Base-by-base conservation (phyloP, 2,113 vertebrate genomes). In the Microcebus tavaratra region DNA sequence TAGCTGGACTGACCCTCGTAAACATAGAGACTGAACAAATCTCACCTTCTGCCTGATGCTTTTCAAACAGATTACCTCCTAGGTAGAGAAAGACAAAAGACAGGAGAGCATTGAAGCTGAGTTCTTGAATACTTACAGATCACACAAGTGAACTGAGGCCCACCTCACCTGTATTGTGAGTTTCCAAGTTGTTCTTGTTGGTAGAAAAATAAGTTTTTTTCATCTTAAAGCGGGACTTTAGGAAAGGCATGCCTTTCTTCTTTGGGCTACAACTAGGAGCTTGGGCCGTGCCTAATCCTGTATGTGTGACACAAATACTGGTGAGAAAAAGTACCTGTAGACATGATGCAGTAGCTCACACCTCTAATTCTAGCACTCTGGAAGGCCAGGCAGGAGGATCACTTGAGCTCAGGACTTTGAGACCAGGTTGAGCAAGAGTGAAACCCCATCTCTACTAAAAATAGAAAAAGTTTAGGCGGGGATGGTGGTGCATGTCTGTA, bases 201-300 rank as follows among this genome's bases (percentile, higher is more conserved):
- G 39, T 31, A 27, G 68, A 17, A 86, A 34, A 42, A 78, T 0
- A 3, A 61, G 23, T 34, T 45, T 8, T 67, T 67, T 6, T 15
- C 25, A 7, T 67, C 7, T 34, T 48, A 48, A 48, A 48, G 45
- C 10, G 11, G 45, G 45, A 48, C 45, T 48, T 48, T 48, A 48
- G 8, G 48, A 48, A 48, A 48, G 48, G 48, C 48, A 48, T 48
- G 48, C 48, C 48, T 48, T 48, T 48, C 48, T 48, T 48, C 48
- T 0, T 27, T 36, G 23, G 6, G 45, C 6, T 23, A 3, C 1
- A 0, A 50, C 29, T 13, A 39, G 1, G 3, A 59, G 20, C 12
- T 4, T 5, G 7, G 2, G 1, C 0, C 65, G 0, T 1, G 6
- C 0, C 34, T 88, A 7, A 3, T 73, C 20, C 13, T 91, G 23